Base-by-base conservation (phyloP, 2,888 invertebrate genomes). In the Diarsia mendica region DNA sequence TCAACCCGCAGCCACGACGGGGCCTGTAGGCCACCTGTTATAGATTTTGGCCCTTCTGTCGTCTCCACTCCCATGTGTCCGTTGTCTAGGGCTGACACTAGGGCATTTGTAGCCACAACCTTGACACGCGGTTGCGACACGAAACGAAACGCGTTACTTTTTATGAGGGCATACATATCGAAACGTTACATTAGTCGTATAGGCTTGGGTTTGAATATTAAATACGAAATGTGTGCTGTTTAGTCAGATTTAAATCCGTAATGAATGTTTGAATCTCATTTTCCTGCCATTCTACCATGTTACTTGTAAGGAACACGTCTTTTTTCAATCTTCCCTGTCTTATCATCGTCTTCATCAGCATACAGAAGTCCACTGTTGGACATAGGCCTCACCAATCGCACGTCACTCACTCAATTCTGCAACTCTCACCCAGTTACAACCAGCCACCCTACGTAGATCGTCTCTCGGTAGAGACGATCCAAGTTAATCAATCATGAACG, bases 71-170 rank as follows among this genome's bases (percentile, higher is more conserved):
- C 10, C 8, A 28, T 33, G 13, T 53, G 55, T 1, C 46, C 33
- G 67, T 70, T 67, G 75, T 74, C 75, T 84, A 83, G 82, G 70
- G 63, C 84, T 79, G 84, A 53, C 61, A 72, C 58, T 69, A 55
- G 33, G 48, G 72, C 79, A 86, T 86, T 85, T 80, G 65, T 78
- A 44, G 69, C 65, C 23, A 55, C 63, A 81, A 73, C 87, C 86
- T 86, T 86, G 86, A 86, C 86, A 87, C 67, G 82, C 79, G 53
- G 71, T 85, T 85, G 81, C 79, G 78, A 86, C 87, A 87, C 66
- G 65, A 79, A 77, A 71, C 67, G 70, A 72, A 74, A 73, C 72
- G 64, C 61, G 75, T 70, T 70, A 74, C 77, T 44, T 76, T 84
- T 77, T 85, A 80, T 64, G 79, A 44, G 44, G 61, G 39, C 55